Evolutionary conservation across 2,888 invertebrate species (phyloP), one percentile per base, ranked within the genome.

Genomic region (Drosophila mimetica): DNA sequence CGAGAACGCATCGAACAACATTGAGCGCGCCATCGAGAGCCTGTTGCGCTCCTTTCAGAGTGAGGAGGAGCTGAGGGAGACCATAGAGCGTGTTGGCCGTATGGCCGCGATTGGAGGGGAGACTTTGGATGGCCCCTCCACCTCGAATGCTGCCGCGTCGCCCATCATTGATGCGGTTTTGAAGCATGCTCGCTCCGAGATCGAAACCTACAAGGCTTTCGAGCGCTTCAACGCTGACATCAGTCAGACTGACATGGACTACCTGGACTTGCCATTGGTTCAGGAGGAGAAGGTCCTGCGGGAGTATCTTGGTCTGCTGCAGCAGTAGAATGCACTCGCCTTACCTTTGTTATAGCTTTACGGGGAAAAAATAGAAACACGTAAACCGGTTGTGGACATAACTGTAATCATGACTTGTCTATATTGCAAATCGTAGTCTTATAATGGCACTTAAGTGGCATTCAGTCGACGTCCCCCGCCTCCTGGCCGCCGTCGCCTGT

Each of bases 201-300:
- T 90, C 13, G 86, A 89, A 50, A 84, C 90, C 0, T 75, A 81
- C 42, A 76, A 86, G 72, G 96, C 96, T 0, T 93, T 93, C 63
- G 90, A 93, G 11, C 92, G 95, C 0, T 92, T 96, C 28, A 91
- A 93, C 1, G 92, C 93, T 2, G 94, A 94, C 72, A 89, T 94
- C 36, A 87, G 78, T 1, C 66, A 74, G 20, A 94, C 93, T 67
- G 96, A 95, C 37, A 95, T 96, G 77, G 96, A 96, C 75, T 95
- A 96, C 87, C 92, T 96, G 58, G 95, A 96, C 91, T 91, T 96
- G 16, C 93, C 94, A 0, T 92, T 96, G 16, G 90, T 93, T 0
- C 94, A 95, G 71, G 96, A 97, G 89, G 94, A 95, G 79, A 92
- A 93, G 34, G 94, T 95, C 83, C 92, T 96, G 1, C 93, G 91